phyloP scores from a whole-genome alignment of 2,888 invertebrate species.

The Drosophila antonietae region DNA sequence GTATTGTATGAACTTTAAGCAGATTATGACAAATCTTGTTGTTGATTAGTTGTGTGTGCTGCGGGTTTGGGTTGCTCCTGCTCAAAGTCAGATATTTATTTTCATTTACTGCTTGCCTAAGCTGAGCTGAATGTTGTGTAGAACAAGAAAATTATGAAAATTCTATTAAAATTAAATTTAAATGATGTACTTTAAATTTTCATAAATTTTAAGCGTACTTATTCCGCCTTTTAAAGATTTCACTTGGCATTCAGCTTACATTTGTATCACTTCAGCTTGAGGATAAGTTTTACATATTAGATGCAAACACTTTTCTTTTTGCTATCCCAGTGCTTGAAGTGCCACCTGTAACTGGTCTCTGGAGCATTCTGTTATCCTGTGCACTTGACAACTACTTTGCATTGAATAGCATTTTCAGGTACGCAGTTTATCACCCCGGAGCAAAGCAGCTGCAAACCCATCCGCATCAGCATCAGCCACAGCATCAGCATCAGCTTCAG shows the following conservation, averaged over 20 bases:
- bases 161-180: not conserved
- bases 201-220: not conserved
- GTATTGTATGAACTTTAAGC: constrained; percentile 45
- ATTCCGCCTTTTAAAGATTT: not conserved
- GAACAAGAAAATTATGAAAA: not conserved
- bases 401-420: constrained; percentile 55
- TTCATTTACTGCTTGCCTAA: not conserved
- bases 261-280: not conserved
- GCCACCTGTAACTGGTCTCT: constrained; percentile 30
- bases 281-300: constrained; percentile 1
- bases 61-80: not conserved
- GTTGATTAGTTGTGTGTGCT: constrained; percentile 6
- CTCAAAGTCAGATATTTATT: constrained; percentile 8
- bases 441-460: constrained; percentile 9
- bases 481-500: not conserved
- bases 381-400: constrained; percentile 58
- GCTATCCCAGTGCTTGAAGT: constrained; percentile 4
- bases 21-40: constrained; percentile 42
- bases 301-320: not conserved
- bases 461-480: not conserved
- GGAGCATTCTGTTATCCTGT: constrained; percentile 41
- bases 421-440: constrained; percentile 48
- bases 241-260: not conserved
- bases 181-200: not conserved
- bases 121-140: not conserved